Evolutionary conservation across 2,888 invertebrate genomes (phyloP), one percentile per base, ranked within the genome.

Genomic region (Pardosa pseudoannulata): DNA sequence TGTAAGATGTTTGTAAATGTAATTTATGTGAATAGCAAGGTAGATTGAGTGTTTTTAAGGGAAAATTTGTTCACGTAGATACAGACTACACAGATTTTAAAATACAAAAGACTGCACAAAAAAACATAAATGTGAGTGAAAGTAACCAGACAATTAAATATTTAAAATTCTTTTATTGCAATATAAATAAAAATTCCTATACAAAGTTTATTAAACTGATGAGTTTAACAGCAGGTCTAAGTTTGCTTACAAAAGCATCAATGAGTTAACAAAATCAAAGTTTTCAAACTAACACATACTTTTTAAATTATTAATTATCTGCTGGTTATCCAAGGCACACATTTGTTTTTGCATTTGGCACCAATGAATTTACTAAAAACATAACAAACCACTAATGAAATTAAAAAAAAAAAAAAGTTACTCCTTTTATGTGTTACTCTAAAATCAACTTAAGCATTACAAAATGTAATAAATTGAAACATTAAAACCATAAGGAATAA

Each of bases 121-220:
- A 16, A 7, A 46, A 16, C 16, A 46, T 46, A 46, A 6, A 46
- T 65, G 50, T 31, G 36, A 46, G 65, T 32, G 76, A 70, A 32
- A 85, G 83, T 85, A 85, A 85, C 27, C 78, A 85, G 78, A 79
- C 83, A 32, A 72, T 76, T 39, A 73, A 56, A 39, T 68, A 85
- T 56, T 85, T 72, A 85, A 85, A 85, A 85, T 85, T 67, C 78
- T 85, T 56, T 85, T 85, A 85, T 85, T 85, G 83, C 72, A 65
- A 85, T 73, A 85, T 78, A 85, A 85, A 85, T 85, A 76, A 56
- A 56, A 83, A 85, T 73, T 85, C 83, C 78, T 85, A 71, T 85
- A 85, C 83, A 85, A 78, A 76, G 16, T 62, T 71, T 71, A 72
- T 73, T 46, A 62, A 56, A 67, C 67, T 78, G 32, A 50, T 71